Percentiles rank a stretch among this genome's conserved stretches.
Conservation (phyloP, 2,888 invertebrate genomes). For the Troides helena region DNA sequence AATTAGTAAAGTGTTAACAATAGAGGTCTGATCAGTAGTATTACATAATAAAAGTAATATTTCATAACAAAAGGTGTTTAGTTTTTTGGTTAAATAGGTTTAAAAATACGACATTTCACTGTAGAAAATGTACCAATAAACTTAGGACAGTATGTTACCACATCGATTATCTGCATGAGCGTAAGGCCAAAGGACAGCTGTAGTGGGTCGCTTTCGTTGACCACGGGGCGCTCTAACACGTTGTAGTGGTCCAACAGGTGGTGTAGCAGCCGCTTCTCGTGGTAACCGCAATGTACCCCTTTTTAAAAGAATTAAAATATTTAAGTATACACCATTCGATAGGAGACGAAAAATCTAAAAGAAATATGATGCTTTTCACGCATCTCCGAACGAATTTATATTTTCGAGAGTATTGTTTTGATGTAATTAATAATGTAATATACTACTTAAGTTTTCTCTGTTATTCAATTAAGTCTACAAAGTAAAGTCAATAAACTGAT, state of each 20-base stretch:
- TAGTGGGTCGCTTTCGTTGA: slow-evolving; percentile 97
- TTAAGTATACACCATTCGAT: not conserved
- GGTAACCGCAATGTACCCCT: slow-evolving; percentile 92
- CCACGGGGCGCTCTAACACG: slow-evolving; percentile 95
- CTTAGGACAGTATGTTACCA: slow-evolving; percentile 81
- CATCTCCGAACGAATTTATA: not conserved
- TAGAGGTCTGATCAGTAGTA: too few relatives aligned
- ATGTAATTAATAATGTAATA: too few relatives aligned
- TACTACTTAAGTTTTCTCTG: too few relatives aligned
- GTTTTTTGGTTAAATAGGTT: too few relatives aligned
- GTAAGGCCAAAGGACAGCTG: slow-evolving; percentile 97
- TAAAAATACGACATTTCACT: not conserved
- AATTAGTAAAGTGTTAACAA: too few relatives aligned
- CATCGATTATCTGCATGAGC: slow-evolving; percentile 98
- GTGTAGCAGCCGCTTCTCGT: slow-evolving; percentile 95
- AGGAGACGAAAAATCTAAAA: too few relatives aligned
- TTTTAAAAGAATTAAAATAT: not conserved
- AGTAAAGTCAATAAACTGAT: too few relatives aligned
- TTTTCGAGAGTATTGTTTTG: too few relatives aligned
- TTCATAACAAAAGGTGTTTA: too few relatives aligned
- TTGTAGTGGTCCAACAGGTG: slow-evolving; percentile 96
- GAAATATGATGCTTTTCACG: too few relatives aligned
- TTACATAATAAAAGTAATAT: too few relatives aligned
- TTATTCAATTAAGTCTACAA: too few relatives aligned
- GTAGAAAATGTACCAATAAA: not conserved